These are phyloP conservation scores for Drosophila pseudoobscura DNA, from an alignment of 1,140 invertebrate genomes.

Conservation along the genomic window DNA sequence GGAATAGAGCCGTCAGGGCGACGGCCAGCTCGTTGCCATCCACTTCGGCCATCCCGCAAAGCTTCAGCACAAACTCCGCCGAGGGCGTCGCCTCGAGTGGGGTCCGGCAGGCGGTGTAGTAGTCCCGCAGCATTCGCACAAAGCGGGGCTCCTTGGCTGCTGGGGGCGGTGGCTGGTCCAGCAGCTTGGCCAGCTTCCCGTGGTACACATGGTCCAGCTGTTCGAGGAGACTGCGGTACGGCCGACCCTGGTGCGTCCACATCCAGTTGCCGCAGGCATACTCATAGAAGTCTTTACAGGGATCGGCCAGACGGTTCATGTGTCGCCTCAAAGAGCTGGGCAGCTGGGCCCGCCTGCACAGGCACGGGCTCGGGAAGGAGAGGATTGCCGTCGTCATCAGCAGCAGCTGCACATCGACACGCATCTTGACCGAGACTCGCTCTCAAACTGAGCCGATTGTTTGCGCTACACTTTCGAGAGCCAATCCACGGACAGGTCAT, in stretches of 20 bases:
- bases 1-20: slow-evolving; percentile 28
- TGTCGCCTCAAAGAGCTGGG: slow-evolving; percentile 16
- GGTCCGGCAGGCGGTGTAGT: slow-evolving; percentile 43
- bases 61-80: slow-evolving; percentile 11
- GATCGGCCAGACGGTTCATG: slow-evolving; percentile 1
- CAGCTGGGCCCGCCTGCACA: neutral
- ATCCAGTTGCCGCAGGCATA: slow-evolving; percentile 59
- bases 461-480: no score
- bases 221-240: slow-evolving; percentile 21
- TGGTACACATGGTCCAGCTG: slow-evolving; percentile 48
- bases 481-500: no score
- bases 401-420: no score
- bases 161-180: slow-evolving; percentile 3
- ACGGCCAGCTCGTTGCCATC: neutral
- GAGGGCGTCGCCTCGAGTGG: neutral
- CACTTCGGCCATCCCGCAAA: neutral
- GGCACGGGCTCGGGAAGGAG: neutral
- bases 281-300: slow-evolving; percentile 50
- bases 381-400: no score
- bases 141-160: slow-evolving; percentile 12
- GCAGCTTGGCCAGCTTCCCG: slow-evolving; percentile 13
- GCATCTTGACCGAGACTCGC: no score
- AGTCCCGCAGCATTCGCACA: slow-evolving; percentile 27
- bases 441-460: no score
- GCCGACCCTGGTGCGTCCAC: neutral